Evolutionary conservation across 2,113 vertebrate genomes (phyloP), one percentile per base, ranked within the genome.

Genomic region (Spea multiplicata): DNA sequence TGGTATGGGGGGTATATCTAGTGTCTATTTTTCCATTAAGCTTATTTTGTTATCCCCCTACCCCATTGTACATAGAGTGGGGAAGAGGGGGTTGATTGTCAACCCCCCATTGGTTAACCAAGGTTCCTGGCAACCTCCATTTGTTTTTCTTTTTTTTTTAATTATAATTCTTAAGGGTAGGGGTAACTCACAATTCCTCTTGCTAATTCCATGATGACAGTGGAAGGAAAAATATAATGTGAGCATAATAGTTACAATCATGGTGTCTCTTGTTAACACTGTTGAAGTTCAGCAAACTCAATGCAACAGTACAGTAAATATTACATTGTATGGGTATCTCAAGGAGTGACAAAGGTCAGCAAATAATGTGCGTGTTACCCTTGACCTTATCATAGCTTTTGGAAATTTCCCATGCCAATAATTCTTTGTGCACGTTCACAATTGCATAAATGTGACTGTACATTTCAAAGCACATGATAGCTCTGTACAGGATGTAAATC

Each of bases 401-500:
- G 47, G 17, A 17, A 65, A 5, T 70, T 70, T 77, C 75, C 55
- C 53, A 59, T 70, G 75, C 9, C 47, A 62, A 7, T 55, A 12
- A 5, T 13, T 57, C 13, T 52, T 71, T 72, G 1, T 74, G 13
- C 46, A 59, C 64, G n/a, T 10, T 53, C 13, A 30, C 44, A 46
- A 49, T 44, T 64, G 49, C 57, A 55, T 30, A 74, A 52, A 48
- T 50, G 62, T 53, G 47, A 49, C 30, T 65, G 48, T 52, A 66
- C 62, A 6, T 52, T 44, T 17, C 2, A 7, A 64, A 9, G 61
- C 4, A 64, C 16, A 64, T 59, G n/a, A 50, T 7, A 12, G 5
- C 8, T 52, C n/a, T 6, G 4, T 50, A 62, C 75, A 77, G 75
- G 75, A 70, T 70, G 53, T 70, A 44, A 46, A 70, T 59, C 66